A percentile compares a stretch with the other conserved stretches of the same genome.
These are phyloP conservation scores for Nebria salina DNA, from an alignment of 2,888 invertebrate species.

Conservation along the genomic window DNA sequence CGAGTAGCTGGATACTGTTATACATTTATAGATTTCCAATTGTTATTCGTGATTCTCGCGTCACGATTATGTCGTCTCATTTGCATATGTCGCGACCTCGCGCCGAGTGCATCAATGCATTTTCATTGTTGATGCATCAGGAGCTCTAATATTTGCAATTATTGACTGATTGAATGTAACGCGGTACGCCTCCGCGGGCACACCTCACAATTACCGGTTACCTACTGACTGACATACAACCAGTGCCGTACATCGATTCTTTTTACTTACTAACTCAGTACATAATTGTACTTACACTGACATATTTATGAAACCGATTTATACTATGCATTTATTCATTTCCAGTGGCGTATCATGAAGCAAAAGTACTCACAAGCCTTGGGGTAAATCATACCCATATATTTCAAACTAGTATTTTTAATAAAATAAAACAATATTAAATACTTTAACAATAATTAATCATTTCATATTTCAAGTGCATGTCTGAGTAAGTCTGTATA, in stretches of 20 bases:
- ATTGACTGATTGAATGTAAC: constrained; percentile 31
- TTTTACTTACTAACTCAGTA: neutral
- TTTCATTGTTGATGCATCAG: constrained; percentile 22
- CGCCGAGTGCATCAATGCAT: constrained; percentile 1
- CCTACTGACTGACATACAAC: constrained; percentile 18
- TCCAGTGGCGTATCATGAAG: neutral
- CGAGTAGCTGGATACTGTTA: neutral
- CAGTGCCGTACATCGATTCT: neutral
- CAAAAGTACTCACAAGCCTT: neutral
- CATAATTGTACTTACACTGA: neutral
- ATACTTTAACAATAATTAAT: too few species aligned
- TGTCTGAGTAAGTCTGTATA: too few species aligned
- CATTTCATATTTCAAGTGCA: too few species aligned
- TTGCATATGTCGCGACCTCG: constrained; percentile 44
- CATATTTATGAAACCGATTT: constrained; percentile 8
- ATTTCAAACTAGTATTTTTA: too few species aligned
- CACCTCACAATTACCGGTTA: constrained; percentile 29
- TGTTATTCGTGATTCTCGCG: constrained; percentile 30
- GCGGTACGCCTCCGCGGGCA: constrained; percentile 33
- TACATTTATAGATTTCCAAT: constrained; percentile 1
- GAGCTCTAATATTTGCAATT: constrained; percentile 30
- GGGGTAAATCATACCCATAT: too few species aligned
- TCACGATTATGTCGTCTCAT: constrained; percentile 32
- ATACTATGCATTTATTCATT: neutral
- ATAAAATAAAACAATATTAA: too few species aligned